A percentile compares a stretch with the other conserved stretches of the same genome.
phyloP scores from a whole-genome alignment of 2,797 vertebrate species.

The Smutsia temminckii region DNA sequence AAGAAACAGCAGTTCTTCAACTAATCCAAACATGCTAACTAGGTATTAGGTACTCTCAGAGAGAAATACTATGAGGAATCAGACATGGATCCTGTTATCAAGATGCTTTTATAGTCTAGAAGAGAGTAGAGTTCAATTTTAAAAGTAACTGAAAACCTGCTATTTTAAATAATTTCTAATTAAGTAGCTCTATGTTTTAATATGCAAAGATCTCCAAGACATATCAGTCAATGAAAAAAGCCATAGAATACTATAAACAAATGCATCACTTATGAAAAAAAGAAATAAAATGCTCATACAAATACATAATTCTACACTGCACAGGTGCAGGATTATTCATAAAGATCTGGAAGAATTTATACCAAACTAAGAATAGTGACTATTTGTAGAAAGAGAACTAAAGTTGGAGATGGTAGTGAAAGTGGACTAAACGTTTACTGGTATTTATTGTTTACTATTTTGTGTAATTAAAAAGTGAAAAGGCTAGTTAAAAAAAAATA shows the following conservation, averaged over 20 bases:
- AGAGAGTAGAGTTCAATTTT: background rate
- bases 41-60: background rate
- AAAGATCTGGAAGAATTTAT: constrained; percentile 2
- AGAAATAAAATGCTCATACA: background rate
- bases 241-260: background rate
- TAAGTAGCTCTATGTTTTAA: background rate
- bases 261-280: background rate
- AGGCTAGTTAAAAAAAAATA: background rate
- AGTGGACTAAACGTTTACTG: background rate
- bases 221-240: constrained; percentile 5
- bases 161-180: constrained; percentile 38
- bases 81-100: background rate
- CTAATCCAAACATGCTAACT: constrained; percentile 2
- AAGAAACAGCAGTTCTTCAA: background rate
- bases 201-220: background rate
- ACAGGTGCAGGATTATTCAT: background rate
- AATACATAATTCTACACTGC: background rate
- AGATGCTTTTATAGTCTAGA: background rate
- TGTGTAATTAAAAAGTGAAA: constrained; percentile 7
- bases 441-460: background rate
- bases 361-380: background rate
- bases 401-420: constrained; percentile 23
- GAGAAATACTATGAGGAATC: background rate
- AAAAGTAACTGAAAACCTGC: background rate
- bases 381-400: constrained; percentile 1